A percentile compares a stretch with the other conserved stretches of the same genome.
These are phyloP conservation scores for Lycodopsis pacificus DNA, from an alignment of 2,797 vertebrate species.

Conservation along the genomic window DNA sequence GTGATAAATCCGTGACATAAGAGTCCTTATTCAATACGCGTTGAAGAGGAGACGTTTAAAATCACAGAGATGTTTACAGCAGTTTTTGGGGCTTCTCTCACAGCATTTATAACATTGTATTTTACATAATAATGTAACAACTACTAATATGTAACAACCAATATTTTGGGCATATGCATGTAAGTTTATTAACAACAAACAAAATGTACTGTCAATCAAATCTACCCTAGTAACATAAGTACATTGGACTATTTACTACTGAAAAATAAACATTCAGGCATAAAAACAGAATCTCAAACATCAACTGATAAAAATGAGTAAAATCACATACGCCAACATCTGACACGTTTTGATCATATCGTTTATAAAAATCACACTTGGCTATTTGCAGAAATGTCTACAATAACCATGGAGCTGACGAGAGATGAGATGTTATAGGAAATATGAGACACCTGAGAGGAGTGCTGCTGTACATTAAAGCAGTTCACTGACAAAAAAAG, in stretches of 20 bases:
- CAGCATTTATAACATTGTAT: neutral
- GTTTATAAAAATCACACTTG: slow-evolving; percentile 1
- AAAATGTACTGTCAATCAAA: neutral
- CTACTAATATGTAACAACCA: neutral
- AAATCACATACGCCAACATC: neutral
- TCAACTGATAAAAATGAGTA: neutral
- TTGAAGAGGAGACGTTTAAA: slow-evolving; percentile 30
- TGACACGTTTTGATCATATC: slow-evolving; percentile 1
- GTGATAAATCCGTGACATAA: slow-evolving; percentile 70
- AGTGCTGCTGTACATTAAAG: neutral
- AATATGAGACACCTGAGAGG: slow-evolving; percentile 3
- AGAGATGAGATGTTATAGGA: neutral
- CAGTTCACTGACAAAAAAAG: slow-evolving; percentile 3
- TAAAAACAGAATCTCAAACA: neutral
- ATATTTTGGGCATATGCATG: neutral
- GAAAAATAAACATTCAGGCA: neutral
- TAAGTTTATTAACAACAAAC: neutral
- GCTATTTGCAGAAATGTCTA: slow-evolving; percentile 4
- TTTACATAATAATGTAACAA: neutral
- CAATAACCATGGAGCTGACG: neutral
- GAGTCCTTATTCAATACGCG: slow-evolving; percentile 41
- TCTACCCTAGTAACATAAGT: neutral
- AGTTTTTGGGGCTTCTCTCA: neutral
- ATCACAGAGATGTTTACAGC: slow-evolving; percentile 30
- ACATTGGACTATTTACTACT: neutral